A percentile compares a stretch with the other conserved stretches of the same genome.
Evolutionary conservation across 2,888 invertebrate species (phyloP).

Genomic region (Hermaeophaga mercurialis): DNA sequence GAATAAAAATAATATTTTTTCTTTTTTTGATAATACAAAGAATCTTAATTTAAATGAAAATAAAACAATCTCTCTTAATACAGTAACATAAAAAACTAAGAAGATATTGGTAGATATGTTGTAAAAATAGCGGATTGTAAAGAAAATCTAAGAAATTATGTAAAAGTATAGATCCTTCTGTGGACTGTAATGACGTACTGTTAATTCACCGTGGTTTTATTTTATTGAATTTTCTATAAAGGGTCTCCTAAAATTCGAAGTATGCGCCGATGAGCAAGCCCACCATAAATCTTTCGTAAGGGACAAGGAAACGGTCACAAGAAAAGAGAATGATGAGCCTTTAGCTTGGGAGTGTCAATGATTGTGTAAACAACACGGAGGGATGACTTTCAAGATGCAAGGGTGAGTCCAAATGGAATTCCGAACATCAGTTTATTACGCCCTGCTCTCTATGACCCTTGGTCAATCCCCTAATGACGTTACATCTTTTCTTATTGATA

Average conservation of each 20-base stretch:
- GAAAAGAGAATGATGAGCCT: constrained; percentile 39
- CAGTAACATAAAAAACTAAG: too few relatives aligned
- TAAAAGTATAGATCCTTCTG: too few relatives aligned
- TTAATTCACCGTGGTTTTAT: not conserved
- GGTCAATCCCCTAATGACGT: constrained; percentile 51
- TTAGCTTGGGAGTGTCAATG: constrained; percentile 49
- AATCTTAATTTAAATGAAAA: too few relatives aligned
- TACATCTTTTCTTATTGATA: constrained; percentile 47
- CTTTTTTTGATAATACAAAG: too few relatives aligned
- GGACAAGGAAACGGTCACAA: constrained; percentile 30
- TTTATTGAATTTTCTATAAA: not conserved
- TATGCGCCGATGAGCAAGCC: constrained; percentile 1
- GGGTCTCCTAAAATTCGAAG: constrained; percentile 5
- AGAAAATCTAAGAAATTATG: too few relatives aligned
- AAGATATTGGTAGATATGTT: too few relatives aligned
- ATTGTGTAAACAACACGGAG: constrained; percentile 50
- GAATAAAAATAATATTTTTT: too few relatives aligned
- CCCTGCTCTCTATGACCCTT: constrained; percentile 45
- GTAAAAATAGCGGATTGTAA: too few relatives aligned
- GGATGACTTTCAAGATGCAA: constrained; percentile 49
- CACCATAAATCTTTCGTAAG: constrained; percentile 30
- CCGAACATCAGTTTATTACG: constrained; percentile 52
- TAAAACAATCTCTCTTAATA: too few relatives aligned
- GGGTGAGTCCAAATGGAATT: constrained; percentile 49
- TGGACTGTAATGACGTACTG: not conserved